These are phyloP conservation scores for Cantharis lateralis DNA, from an alignment of 2,888 invertebrate species.

Conservation along the genomic window DNA sequence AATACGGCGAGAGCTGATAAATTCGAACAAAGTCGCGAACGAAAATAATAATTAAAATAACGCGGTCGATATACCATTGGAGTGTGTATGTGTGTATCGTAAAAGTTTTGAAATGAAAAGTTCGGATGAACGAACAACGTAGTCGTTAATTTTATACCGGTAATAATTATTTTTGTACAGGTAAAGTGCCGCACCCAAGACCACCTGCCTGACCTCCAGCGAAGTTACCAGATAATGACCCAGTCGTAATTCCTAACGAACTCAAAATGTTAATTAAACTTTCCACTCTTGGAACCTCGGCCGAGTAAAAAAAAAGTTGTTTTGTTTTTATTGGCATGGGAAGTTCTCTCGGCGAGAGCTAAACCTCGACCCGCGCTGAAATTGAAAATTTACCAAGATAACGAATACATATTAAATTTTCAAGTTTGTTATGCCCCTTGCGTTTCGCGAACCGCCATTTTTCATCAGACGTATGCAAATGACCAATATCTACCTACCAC, in stretches of 20 bases:
- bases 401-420: not conserved
- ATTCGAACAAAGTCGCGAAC: not conserved
- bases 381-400: not conserved
- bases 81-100: not conserved
- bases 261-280: slow-evolving; percentile 13
- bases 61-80: not conserved
- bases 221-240: slow-evolving; percentile 48
- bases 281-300: not conserved
- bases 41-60: not conserved
- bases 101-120: slow-evolving; percentile 5
- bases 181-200: slow-evolving; percentile 45
- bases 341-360: not conserved
- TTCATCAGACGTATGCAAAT: slow-evolving; percentile 22
- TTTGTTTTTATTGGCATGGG: not conserved
- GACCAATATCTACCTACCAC: slow-evolving; percentile 47
- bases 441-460: slow-evolving; percentile 16
- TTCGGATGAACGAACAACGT: not conserved
- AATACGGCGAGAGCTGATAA: not conserved
- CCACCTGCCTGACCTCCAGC: slow-evolving; percentile 51
- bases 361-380: not conserved
- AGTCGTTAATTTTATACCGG: slow-evolving; percentile 25
- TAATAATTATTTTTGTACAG: slow-evolving; percentile 31
- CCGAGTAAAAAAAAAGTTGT: not conserved
- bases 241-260: slow-evolving; percentile 27
- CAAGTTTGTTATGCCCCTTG: not conserved